Evolutionary conservation across 2,888 invertebrate species (phyloP).

Genomic region (Deilephila porcellus): DNA sequence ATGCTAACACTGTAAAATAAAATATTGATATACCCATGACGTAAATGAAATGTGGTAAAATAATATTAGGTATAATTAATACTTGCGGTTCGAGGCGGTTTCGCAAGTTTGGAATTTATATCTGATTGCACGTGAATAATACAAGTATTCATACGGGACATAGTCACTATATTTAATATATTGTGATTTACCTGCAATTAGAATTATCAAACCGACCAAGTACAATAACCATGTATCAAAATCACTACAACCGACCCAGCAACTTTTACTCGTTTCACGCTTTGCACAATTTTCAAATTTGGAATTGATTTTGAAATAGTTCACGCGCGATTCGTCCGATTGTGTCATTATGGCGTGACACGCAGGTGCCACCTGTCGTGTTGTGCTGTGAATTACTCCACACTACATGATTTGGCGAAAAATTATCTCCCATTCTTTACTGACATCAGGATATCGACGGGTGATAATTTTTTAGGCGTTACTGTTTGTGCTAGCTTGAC

Average conservation of each 20-base stretch:
- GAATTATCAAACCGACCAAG: no score
- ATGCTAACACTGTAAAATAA: not conserved
- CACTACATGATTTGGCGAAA: slow-evolving; percentile 79
- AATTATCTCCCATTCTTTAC: slow-evolving; percentile 33
- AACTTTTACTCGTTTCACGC: not conserved
- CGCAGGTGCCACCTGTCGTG: slow-evolving; percentile 73
- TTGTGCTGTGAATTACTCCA: slow-evolving; percentile 73
- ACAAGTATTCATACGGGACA: not conserved
- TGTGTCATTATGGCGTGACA: slow-evolving; percentile 54
- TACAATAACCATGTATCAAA: no score
- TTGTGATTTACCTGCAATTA: no score
- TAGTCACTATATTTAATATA: not conserved
- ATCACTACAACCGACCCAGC: not conserved
- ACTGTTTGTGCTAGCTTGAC: not conserved
- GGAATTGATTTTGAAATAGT: slow-evolving; percentile 57
- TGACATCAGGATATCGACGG: not conserved
- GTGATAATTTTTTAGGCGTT: not conserved
- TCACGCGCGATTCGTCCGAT: slow-evolving; percentile 57
- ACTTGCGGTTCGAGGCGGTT: no score
- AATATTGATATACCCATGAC: not conserved
- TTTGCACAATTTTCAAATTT: slow-evolving; percentile 40
- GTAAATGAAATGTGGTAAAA: not conserved
- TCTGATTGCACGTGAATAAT: not conserved
- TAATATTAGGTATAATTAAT: no score
- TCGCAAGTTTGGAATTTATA: no score